Conservation (phyloP, 2,888 invertebrate species). For the Tenthredo scrophulariae region DNA sequence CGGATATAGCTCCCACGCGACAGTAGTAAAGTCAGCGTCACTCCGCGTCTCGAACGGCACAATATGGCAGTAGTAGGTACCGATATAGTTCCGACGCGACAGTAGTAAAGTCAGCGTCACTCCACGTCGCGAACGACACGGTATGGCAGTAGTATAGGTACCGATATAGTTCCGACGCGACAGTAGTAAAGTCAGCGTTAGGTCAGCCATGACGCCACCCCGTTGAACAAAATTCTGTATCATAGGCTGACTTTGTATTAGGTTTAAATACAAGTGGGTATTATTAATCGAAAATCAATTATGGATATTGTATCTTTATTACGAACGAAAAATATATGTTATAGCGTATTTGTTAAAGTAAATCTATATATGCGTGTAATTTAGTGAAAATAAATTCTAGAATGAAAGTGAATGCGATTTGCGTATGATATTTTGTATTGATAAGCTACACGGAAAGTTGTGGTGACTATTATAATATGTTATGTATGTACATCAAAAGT, state of each 20-base stretch:
- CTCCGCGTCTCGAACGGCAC: not conserved
- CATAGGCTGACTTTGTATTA: not conserved
- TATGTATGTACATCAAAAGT: not conserved
- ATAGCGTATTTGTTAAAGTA: too few species aligned
- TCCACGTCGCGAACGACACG: not conserved
- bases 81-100: not conserved
- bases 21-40: not conserved
- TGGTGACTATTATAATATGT: not conserved
- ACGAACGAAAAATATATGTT: not conserved
- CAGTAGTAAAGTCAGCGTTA: conserved; percentile 1
- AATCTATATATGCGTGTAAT: too few species aligned
- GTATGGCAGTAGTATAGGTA: not conserved
- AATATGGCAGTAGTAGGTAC: not conserved
- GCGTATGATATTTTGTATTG: not conserved
- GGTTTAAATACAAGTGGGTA: not conserved
- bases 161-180: not conserved
- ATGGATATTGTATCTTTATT: not conserved
- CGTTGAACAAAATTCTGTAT: not conserved
- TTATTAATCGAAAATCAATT: not conserved
- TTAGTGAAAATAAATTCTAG: not conserved
- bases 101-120: too few species aligned
- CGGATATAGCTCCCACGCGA: not conserved
- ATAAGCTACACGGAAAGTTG: not conserved
- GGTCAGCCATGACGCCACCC: not conserved
- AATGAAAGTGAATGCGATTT: not conserved